Evolutionary conservation across 2,888 invertebrate genomes (phyloP).

Genomic region (Synergus laeviventris): DNA sequence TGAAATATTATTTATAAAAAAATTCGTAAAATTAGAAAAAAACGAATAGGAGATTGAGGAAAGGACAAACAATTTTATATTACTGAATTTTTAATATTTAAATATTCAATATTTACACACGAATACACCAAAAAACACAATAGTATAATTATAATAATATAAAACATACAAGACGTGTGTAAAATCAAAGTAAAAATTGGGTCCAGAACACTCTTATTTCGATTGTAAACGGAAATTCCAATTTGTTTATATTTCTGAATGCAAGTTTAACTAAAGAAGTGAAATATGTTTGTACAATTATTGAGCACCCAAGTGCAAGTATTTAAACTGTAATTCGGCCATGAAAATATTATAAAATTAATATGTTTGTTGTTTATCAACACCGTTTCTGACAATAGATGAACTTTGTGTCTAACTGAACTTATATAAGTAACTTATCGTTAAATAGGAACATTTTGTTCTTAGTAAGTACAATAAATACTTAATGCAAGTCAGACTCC

Average conservation of each 20-base stretch:
- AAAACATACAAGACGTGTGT: conserved; percentile 20
- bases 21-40: background rate
- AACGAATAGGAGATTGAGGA: background rate
- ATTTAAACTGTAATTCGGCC: background rate
- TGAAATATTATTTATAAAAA: background rate
- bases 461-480: background rate
- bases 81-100: conserved; percentile 16
- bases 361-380: background rate
- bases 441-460: background rate
- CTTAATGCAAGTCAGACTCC: background rate
- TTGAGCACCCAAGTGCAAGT: background rate
- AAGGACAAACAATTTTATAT: background rate
- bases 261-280: background rate
- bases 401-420: background rate
- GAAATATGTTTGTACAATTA: background rate
- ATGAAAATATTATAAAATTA: background rate
- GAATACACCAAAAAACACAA: conserved; percentile 9
- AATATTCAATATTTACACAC: conserved; percentile 13
- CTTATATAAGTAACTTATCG: background rate
- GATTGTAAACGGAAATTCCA: conserved; percentile 14
- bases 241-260: conserved; percentile 3
- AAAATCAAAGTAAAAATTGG: conserved; percentile 33
- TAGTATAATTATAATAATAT: conserved; percentile 19
- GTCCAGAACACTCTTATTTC: conserved; percentile 12
- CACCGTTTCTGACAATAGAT: background rate